Base-by-base conservation (phyloP, 2,113 vertebrate species). In the Pelusios castaneus region DNA sequence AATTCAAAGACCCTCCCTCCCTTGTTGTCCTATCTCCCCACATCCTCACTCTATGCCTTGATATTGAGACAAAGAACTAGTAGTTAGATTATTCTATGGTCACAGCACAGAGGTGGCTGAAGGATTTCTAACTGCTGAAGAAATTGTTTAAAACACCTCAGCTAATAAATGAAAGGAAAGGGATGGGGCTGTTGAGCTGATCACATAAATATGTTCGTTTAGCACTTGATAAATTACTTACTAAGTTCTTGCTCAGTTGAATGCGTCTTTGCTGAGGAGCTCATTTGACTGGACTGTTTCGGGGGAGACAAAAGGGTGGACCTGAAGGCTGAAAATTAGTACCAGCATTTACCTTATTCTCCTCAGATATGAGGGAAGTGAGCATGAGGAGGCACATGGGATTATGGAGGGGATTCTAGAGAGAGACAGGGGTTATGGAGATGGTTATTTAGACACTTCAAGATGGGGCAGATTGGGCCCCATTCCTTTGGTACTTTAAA, bases 231-330 rank as follows among this genome's bases (percentile, higher is more conserved):
- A 25, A 63, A 87, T 21, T 87, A 19, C 80, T 88, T 76, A 60
- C 10, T 90, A 82, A 55, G 5, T 56, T 94, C 38, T 47, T 87
- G 27, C 73, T 92, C 6, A 86, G 22, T 7, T 77, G 84, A 77
- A 84, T 82, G n/a, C 10, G 85, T 4, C 43, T 88, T 63, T 94
- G 84, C 52, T 88, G 22, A 81, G 85, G 73, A 88, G 12, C 51
- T 73, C 70, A 5, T 43, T 87, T 55, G 84, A 13, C 8, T 51
- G 41, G 52, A 22, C 67, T 21, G 82, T 92, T 96, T 85, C 14
- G 88, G 81, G 92, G 82, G 17, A 93, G 85, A 88, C 76, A 88
- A 47, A 93, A 89, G 38, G 55, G 34, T n/a, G 84, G 60, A 81
- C 67, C 16, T 79, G 58, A 76, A 47, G 19, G 47, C 52, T 86